Conservation (phyloP, 2,888 invertebrate genomes). For the Cryptocephalus moraei region DNA sequence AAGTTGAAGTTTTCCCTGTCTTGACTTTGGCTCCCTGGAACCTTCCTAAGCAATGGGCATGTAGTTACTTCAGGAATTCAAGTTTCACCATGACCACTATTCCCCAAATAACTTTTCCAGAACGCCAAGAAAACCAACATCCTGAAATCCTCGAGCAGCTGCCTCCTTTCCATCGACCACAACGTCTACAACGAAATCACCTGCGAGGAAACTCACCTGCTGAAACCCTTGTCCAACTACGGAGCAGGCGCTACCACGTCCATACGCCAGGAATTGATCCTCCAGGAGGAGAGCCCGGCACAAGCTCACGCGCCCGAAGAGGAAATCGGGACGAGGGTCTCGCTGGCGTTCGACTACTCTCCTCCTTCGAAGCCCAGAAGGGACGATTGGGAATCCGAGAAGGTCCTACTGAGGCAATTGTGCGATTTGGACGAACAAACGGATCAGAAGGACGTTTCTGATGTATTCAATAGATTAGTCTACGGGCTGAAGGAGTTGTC, state of each 20-base stretch:
- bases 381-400: constrained; percentile 59
- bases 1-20: too few species aligned
- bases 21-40: too few species aligned
- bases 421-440: constrained; percentile 51
- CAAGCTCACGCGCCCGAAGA: constrained; percentile 41
- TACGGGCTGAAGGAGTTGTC: constrained; percentile 58
- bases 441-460: constrained; percentile 51
- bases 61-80: too few species aligned
- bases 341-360: constrained; percentile 63
- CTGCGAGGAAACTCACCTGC: constrained; percentile 62
- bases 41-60: too few species aligned
- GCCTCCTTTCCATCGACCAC: constrained; percentile 66
- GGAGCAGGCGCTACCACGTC: constrained; percentile 64
- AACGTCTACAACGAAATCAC: constrained; percentile 59
- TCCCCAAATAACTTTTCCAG: constrained; percentile 32
- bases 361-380: constrained; percentile 55
- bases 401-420: constrained; percentile 50
- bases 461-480: constrained; percentile 53
- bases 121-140: constrained; percentile 62
- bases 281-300: constrained; percentile 45
- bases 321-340: constrained; percentile 48
- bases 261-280: constrained; percentile 46
- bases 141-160: constrained; percentile 61
- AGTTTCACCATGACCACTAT: too few species aligned
- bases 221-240: constrained; percentile 67